Percentiles rank a stretch among this genome's conserved stretches.
These are phyloP conservation scores for Onychomys torridus DNA, from an alignment of 2,797 vertebrate species.

Conservation along the genomic window DNA sequence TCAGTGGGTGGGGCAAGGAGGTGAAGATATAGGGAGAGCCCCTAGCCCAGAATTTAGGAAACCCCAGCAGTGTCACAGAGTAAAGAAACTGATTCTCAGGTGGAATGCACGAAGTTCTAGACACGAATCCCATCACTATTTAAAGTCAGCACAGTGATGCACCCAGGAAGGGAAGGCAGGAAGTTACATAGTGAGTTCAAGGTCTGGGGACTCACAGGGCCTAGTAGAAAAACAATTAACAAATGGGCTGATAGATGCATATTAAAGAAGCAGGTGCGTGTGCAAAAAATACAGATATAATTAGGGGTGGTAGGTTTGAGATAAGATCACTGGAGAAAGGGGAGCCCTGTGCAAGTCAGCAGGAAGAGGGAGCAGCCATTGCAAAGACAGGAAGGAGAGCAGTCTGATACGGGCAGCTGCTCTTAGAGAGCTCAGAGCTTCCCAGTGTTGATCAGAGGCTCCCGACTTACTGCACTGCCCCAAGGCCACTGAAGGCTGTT, in stretches of 20 bases:
- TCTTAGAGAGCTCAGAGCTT: not conserved
- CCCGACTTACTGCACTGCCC: not conserved
- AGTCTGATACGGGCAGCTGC: too few relatives aligned
- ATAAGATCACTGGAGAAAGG: not conserved
- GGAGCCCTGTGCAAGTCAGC: not conserved
- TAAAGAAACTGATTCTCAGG: not conserved
- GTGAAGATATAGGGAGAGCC: fast-evolving
- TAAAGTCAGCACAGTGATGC: not conserved
- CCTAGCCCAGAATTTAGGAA: fast-evolving
- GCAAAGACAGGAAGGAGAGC: not conserved
- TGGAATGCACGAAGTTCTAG: not conserved
- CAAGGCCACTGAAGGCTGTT: not conserved
- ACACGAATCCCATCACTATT: not conserved
- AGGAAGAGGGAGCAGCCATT: not conserved
- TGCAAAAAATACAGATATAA: not conserved
- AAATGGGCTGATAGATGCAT: not conserved
- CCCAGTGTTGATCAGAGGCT: not conserved
- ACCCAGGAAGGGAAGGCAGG: not conserved
- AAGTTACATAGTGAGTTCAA: not conserved
- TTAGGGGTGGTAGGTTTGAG: not conserved
- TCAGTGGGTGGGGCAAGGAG: not conserved
- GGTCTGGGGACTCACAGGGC: not conserved
- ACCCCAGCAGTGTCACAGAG: not conserved
- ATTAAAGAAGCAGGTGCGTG: not conserved
- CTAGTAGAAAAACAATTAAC: conserved; percentile 5